These are phyloP conservation scores for Adineta ricciae DNA, from an alignment of 2,888 invertebrate species.

Conservation along the genomic window DNA sequence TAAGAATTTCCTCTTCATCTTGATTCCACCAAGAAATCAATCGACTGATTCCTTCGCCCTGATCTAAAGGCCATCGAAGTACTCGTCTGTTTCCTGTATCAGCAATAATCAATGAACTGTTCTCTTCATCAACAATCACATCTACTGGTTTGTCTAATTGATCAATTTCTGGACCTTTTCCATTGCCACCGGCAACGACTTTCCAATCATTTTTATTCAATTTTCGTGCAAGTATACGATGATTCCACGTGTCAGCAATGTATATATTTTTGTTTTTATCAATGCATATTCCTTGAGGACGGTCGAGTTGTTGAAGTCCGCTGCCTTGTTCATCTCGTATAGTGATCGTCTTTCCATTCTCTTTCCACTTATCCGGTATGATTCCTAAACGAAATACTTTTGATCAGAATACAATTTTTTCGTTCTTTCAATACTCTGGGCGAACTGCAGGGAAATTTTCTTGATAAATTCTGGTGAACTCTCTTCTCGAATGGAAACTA, in stretches of 20 bases:
- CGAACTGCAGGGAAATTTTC: no score
- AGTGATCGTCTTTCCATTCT: neutral
- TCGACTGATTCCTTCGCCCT: no score
- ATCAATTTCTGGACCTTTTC: neutral
- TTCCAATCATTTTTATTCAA: neutral
- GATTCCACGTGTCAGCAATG: neutral
- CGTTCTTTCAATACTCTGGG: no score
- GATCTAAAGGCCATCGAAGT: no score
- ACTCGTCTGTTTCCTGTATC: neutral
- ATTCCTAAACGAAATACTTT: no score
- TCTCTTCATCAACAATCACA: neutral
- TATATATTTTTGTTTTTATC: neutral
- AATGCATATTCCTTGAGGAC: neutral
- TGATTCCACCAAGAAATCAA: no score
- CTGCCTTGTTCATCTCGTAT: neutral
- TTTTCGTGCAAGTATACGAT: neutral
- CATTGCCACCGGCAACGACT: neutral
- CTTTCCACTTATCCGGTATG: no score
- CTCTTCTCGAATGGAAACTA: no score
- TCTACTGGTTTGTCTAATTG: neutral
- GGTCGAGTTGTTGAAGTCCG: neutral
- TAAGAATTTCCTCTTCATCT: no score
- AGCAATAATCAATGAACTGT: neutral
- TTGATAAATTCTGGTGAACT: no score
- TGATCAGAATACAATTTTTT: no score